Conservation (phyloP, 2,113 vertebrate genomes). For the Corythornis vintsioides region DNA sequence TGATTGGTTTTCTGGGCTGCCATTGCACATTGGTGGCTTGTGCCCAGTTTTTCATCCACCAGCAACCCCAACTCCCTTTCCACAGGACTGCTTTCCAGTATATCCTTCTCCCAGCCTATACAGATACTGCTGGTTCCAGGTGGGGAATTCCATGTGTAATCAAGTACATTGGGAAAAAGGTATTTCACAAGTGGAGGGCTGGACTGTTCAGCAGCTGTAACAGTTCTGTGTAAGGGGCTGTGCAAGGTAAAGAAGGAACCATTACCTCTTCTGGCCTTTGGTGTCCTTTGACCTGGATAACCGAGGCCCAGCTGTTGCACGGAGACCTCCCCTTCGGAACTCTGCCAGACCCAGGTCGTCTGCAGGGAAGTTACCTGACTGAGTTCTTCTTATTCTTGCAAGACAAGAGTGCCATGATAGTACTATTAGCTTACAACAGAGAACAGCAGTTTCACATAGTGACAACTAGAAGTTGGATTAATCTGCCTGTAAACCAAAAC, state of each 20-base stretch:
- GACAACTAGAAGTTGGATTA: background rate
- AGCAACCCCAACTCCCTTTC: no score
- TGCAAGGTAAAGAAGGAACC: background rate
- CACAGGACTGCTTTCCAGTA: no score
- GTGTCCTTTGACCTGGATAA: slow-evolving; percentile 88
- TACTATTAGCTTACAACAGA: background rate
- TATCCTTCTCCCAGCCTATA: no score
- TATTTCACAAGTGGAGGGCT: background rate
- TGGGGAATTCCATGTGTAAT: background rate
- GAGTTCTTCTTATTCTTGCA: slow-evolving; percentile 90
- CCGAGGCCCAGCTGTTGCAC: slow-evolving; percentile 94
- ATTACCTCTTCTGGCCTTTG: slow-evolving; percentile 79
- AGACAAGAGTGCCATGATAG: slow-evolving; percentile 20
- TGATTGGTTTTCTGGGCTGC: no score
- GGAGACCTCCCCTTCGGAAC: slow-evolving; percentile 92
- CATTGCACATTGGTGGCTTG: no score
- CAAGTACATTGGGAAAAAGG: background rate
- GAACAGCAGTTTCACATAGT: background rate
- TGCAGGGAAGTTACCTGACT: slow-evolving; percentile 89
- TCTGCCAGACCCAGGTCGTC: slow-evolving; percentile 84
- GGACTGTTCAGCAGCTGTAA: background rate
- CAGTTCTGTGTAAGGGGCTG: accelerated
- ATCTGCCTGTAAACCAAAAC: background rate
- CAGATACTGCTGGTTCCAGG: background rate
- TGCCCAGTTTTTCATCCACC: no score